These are phyloP conservation scores for Palaemon carinicauda DNA, from an alignment of 1,140 invertebrate genomes.

Conservation along the genomic window DNA sequence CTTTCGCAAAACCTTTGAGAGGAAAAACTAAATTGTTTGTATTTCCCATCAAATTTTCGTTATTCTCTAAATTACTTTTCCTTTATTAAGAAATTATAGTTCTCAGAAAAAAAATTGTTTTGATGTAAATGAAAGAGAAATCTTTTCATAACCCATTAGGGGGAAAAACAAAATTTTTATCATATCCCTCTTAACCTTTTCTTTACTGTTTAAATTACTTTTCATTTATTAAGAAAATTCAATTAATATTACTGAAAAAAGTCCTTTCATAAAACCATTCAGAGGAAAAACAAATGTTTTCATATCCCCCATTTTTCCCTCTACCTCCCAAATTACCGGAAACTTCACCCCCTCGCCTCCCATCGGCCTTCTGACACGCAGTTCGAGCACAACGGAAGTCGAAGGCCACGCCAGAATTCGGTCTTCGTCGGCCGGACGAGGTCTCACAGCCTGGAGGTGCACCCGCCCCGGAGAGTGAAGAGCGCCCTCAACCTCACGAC, in stretches of 20 bases:
- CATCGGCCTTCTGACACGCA: neutral
- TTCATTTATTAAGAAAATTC: too few relatives aligned
- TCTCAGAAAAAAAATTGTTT: too few relatives aligned
- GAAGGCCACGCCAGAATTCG: constrained; percentile 43
- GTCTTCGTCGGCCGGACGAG: constrained; percentile 49
- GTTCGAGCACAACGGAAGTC: constrained; percentile 17
- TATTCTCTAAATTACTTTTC: too few relatives aligned
- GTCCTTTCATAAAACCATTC: neutral
- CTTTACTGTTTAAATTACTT: too few relatives aligned
- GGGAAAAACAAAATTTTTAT: too few relatives aligned
- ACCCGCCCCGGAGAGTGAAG: constrained; percentile 45
- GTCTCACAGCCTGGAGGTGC: constrained; percentile 37
- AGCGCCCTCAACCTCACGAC: constrained; percentile 51
- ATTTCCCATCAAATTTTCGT: too few relatives aligned
- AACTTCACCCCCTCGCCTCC: neutral
- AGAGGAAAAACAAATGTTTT: neutral
- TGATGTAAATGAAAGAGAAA: too few relatives aligned
- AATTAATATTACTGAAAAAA: too few relatives aligned
- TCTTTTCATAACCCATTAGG: too few relatives aligned
- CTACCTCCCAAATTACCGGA: too few relatives aligned
- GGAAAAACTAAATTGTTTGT: neutral
- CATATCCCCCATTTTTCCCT: neutral
- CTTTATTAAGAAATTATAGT: too few relatives aligned
- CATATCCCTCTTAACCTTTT: too few relatives aligned
- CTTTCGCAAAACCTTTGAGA: neutral